These are phyloP conservation scores for Doryteuthis pealeii DNA, from an alignment of 1,140 invertebrate genomes.

Conservation along the genomic window DNA sequence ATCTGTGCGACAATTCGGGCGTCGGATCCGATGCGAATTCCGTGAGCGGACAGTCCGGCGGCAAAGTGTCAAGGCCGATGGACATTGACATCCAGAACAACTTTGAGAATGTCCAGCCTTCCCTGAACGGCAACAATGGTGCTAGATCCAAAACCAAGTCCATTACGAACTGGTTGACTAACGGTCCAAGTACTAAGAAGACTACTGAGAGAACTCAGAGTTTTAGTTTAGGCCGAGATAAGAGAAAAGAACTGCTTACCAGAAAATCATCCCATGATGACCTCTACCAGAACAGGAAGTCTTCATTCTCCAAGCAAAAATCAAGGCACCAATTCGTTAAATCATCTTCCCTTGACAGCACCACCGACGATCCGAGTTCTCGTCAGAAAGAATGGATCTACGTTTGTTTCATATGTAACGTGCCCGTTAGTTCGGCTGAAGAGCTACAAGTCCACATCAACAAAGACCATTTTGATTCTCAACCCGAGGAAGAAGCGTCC, in stretches of 20 bases:
- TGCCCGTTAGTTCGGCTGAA: slow-evolving; percentile 70
- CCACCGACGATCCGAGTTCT: background rate
- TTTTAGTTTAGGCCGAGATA: background rate
- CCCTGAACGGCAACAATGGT: background rate
- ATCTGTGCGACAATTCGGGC: too few species aligned
- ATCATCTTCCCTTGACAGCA: background rate
- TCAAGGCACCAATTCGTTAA: background rate
- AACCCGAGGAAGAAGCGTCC: background rate
- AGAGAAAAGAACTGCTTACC: background rate
- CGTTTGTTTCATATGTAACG: slow-evolving; percentile 69
- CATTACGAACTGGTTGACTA: background rate
- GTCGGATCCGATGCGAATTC: background rate
- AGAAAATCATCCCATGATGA: background rate
- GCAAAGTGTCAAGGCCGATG: background rate
- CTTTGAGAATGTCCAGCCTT: background rate
- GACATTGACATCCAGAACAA: slow-evolving; percentile 3
- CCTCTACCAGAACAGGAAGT: background rate
- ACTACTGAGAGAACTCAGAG: background rate
- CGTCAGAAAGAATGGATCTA: background rate
- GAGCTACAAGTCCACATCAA: slow-evolving; percentile 80
- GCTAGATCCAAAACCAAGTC: background rate
- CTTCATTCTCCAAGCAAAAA: background rate
- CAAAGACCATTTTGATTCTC: slow-evolving; percentile 71
- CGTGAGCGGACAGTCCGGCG: background rate
- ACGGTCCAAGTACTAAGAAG: background rate